These are phyloP conservation scores for Drosophila seclusa DNA, from an alignment of 2,888 invertebrate species.

Conservation along the genomic window DNA sequence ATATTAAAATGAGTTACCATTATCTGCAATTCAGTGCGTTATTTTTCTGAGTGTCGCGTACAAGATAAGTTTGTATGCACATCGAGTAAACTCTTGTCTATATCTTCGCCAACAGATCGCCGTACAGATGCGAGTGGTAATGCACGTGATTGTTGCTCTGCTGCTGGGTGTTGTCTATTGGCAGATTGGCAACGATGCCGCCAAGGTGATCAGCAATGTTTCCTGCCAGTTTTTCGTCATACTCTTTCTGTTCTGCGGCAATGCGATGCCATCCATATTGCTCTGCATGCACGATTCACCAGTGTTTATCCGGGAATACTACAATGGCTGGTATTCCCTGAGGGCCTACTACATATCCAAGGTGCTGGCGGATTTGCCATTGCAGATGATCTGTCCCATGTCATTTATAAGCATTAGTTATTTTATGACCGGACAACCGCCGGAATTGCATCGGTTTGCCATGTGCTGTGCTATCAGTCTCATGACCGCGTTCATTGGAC, in stretches of 20 bases:
- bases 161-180: conserved; percentile 93
- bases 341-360: conserved; percentile 93
- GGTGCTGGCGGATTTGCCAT: conserved; percentile 91
- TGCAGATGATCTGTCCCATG: conserved; percentile 91
- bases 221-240: conserved; percentile 95
- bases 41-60: neutral
- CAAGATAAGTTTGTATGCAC: neutral
- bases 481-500: conserved; percentile 90
- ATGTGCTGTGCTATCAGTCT: conserved; percentile 88
- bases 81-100: too few species aligned
- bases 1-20: too few species aligned
- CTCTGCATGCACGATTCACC: conserved; percentile 93
- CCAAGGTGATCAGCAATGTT: conserved; percentile 92
- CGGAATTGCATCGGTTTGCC: conserved; percentile 66
- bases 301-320: conserved; percentile 91
- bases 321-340: conserved; percentile 95
- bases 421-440: conserved; percentile 90
- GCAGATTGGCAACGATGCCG: conserved; percentile 93
- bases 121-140: conserved; percentile 88
- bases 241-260: conserved; percentile 96
- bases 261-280: conserved; percentile 94
- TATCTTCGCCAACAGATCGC: conserved; percentile 64
- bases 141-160: conserved; percentile 92
- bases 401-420: conserved; percentile 90
- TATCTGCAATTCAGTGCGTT: neutral